Percentiles rank a stretch among this genome's conserved stretches.
Evolutionary conservation across 1,140 invertebrate genomes (phyloP).

Genomic region (Leptopilina clavipes): DNA sequence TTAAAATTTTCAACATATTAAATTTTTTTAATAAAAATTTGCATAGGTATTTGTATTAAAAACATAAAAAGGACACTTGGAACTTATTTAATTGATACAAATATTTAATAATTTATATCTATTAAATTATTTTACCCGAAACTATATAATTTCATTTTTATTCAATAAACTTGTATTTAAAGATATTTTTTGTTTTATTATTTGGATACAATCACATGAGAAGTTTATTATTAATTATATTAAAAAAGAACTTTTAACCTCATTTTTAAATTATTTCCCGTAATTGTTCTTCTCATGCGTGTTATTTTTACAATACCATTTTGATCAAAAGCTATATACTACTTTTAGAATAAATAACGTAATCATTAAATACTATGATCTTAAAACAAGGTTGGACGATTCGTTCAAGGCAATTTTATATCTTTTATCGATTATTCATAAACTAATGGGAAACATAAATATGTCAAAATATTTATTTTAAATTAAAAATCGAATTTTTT

Average conservation of each 20-base stretch:
- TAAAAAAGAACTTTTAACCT: not conserved
- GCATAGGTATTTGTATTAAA: too few relatives aligned
- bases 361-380: constrained; percentile 17
- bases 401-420: not conserved
- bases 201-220: too few relatives aligned
- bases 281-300: not conserved
- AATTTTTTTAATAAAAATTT: too few relatives aligned
- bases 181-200: too few relatives aligned
- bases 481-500: not conserved
- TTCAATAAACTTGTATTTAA: too few relatives aligned
- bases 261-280: not conserved
- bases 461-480: not conserved
- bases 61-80: too few relatives aligned
- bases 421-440: not conserved
- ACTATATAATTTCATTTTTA: too few relatives aligned
- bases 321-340: not conserved
- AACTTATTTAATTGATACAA: too few relatives aligned
- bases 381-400: not conserved
- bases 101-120: too few relatives aligned
- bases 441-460: not conserved
- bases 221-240: not conserved
- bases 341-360: constrained; percentile 12
- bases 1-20: too few relatives aligned
- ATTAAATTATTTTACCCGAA: too few relatives aligned
- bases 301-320: constrained; percentile 6